phyloP scores from a whole-genome alignment of 2,797 vertebrate genomes.

The Australoheros facetus region DNA sequence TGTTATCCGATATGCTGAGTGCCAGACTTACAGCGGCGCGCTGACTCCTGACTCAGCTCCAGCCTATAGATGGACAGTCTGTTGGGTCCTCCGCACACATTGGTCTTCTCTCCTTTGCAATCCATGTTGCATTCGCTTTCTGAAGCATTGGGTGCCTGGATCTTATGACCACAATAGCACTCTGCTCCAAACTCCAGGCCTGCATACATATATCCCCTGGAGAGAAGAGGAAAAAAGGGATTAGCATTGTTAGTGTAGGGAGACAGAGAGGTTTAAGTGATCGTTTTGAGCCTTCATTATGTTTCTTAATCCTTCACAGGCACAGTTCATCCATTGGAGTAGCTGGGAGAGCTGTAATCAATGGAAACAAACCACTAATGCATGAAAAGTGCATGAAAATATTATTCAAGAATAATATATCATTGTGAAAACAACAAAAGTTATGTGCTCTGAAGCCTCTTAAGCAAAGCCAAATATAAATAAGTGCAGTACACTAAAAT shows the following conservation, averaged over 20 bases:
- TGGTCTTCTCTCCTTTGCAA: constrained; percentile 92
- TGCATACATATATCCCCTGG: constrained; percentile 93
- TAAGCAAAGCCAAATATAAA: constrained; percentile 45
- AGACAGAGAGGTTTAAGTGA: neutral
- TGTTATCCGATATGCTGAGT: neutral
- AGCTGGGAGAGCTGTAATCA: constrained; percentile 33
- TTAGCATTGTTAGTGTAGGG: neutral
- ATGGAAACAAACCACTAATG: constrained; percentile 29
- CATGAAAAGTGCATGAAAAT: constrained; percentile 16
- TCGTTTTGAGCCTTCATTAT: constrained; percentile 23
- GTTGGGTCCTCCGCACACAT: constrained; percentile 90
- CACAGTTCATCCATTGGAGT: constrained; percentile 13
- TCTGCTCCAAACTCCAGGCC: constrained; percentile 97
- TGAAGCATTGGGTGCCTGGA: constrained; percentile 88
- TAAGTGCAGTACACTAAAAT: constrained; percentile 23
- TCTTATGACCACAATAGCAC: constrained; percentile 97
- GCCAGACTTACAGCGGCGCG: constrained; percentile 89
- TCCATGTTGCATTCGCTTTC: constrained; percentile 93
- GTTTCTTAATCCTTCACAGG: constrained; percentile 33
- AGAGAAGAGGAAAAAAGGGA: constrained; percentile 8
- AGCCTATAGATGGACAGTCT: constrained; percentile 93
- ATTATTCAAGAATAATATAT: constrained; percentile 15
- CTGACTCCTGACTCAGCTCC: constrained; percentile 95
- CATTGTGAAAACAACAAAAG: constrained; percentile 17
- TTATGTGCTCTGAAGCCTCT: constrained; percentile 12